Evolutionary conservation across 2,113 vertebrate species (phyloP), one percentile per base, ranked within the genome.

Genomic region (Pelecanoides urinatrix): DNA sequence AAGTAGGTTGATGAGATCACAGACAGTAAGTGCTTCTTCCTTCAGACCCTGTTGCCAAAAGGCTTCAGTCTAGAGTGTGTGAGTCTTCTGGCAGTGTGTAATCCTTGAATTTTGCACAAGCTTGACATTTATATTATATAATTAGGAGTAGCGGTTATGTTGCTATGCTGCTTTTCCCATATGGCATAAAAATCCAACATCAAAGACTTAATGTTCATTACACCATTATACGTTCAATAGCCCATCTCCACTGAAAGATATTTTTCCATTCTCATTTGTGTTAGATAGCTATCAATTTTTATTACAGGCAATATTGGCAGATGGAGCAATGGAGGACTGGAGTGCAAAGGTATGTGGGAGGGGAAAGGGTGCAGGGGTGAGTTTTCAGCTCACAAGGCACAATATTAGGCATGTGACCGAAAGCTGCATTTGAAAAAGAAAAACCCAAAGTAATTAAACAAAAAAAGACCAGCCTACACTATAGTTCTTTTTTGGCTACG

Each of bases 121-220:
- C 89, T 58, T 97, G 97, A 92, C 95, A 96, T 96, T 97, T 97
- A 83, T 91, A 81, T 79, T 94, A 92, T 79, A 95, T 83, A 95
- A 96, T 97, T 97, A 94, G 91, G 85, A 96, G 92, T 84, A 96
- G 81, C 45, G 87, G 88, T 91, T 95, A 79, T 40, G 78, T 76
- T 94, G 90, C 90, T 93, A 32, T 85, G 78, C 86, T 93, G 62
- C 40, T 94, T 92, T 73, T 88, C 87, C 94, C 95, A 92, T 96
- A 97, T 91, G 94, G 91, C 66, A 40, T 58, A 75, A 77, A 92
- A 96, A 88, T 82, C 61, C 71, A 90, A n/a, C 58, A 88, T 47
- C 58, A 77, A 59, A 93, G 55, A 72, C 78, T 53, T 86, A 58
- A 90, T 90, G 92, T 86, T 94, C 94, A 56, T 25, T 88, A 92